Conservation (phyloP, 2,888 invertebrate genomes). For the Taenaris catops region DNA sequence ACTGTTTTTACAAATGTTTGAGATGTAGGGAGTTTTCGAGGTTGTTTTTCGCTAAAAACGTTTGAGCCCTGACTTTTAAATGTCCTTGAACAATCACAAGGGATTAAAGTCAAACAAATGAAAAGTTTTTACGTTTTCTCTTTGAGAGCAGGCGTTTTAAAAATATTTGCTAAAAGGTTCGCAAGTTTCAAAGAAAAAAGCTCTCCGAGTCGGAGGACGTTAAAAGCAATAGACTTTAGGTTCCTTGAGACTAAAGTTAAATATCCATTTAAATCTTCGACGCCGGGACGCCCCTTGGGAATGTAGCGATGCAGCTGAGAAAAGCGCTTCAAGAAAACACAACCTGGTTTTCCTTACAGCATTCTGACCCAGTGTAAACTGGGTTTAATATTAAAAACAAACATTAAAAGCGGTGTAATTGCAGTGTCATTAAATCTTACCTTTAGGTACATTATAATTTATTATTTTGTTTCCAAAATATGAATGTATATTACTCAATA, state of each 20-base stretch:
- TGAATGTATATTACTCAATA: no score
- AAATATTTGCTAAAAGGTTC: conserved; percentile 68
- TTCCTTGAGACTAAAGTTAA: conserved; percentile 75
- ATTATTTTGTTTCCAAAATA: no score
- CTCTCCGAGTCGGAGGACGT: conserved; percentile 42
- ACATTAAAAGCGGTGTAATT: no score
- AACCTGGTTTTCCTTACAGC: no score
- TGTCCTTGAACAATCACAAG: conserved; percentile 12
- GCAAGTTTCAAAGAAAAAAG: conserved; percentile 56
- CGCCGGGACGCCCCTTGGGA: conserved; percentile 44
- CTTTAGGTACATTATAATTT: no score
- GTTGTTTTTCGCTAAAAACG: no score
- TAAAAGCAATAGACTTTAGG: conserved; percentile 70
- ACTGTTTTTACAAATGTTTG: no score
- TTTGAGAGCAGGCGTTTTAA: conserved; percentile 56
- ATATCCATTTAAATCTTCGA: conserved; percentile 78
- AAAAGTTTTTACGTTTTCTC: conserved; percentile 39
- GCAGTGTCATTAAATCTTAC: no score
- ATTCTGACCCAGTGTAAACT: no score
- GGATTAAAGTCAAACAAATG: conserved; percentile 15
- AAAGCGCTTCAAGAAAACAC: conserved; percentile 33
- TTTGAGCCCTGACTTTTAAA: conserved; percentile 3
- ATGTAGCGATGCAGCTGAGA: conserved; percentile 56
- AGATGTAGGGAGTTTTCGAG: no score
- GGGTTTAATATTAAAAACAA: no score